A percentile compares a stretch with the other conserved stretches of the same genome.
Conservation (phyloP, 2,113 vertebrate species). For the Holacanthus passer region DNA sequence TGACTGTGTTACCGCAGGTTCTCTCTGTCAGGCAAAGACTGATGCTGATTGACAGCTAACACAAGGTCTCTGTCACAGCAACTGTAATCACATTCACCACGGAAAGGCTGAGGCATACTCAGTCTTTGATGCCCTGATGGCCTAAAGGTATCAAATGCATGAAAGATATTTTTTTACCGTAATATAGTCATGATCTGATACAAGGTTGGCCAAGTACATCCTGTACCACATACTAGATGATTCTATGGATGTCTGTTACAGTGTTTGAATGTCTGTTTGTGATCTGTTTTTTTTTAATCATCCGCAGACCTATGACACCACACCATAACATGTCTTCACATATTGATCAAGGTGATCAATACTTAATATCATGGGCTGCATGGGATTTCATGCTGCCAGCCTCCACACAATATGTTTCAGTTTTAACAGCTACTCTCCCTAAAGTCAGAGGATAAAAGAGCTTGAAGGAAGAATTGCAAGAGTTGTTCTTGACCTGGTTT, state of each 20-base stretch:
- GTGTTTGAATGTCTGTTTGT: not conserved
- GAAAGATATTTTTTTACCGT: slow-evolving; percentile 19
- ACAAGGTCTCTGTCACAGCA: slow-evolving; percentile 71
- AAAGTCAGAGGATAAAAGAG: not conserved
- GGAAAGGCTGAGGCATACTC: slow-evolving; percentile 49
- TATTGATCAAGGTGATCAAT: not conserved
- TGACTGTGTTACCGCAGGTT: slow-evolving; percentile 55
- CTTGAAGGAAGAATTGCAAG: not conserved
- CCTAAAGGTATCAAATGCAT: slow-evolving; percentile 32
- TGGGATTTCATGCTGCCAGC: not conserved
- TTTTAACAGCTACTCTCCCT: not conserved
- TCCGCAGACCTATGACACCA: not conserved
- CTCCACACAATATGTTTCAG: not conserved
- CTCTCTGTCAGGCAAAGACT: slow-evolving; percentile 60
- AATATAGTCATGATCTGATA: slow-evolving; percentile 21
- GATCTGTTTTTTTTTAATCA: not conserved
- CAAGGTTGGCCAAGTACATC: not conserved
- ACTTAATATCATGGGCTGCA: not conserved
- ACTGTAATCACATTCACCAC: slow-evolving; percentile 67
- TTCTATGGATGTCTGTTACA: not conserved
- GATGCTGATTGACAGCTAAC: slow-evolving; percentile 79
- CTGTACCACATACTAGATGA: not conserved
- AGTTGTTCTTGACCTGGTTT: slow-evolving; percentile 26
- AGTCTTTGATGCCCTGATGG: slow-evolving; percentile 54
- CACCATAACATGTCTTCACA: not conserved